Evolutionary conservation across 2,113 vertebrate species (phyloP).

Genomic region (Cryptotis parvus): DNA sequence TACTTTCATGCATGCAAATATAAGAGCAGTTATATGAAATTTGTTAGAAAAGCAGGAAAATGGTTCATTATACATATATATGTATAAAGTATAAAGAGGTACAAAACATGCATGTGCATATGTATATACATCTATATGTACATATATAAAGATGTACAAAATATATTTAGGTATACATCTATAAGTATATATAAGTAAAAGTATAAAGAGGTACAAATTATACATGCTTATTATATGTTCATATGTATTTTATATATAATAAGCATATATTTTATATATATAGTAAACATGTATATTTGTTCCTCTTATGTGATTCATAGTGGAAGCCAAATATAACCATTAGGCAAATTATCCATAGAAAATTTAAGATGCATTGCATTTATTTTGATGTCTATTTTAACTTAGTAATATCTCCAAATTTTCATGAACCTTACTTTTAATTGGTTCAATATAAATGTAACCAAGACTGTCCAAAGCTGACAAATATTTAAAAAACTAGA

Average conservation of each 20-base stretch:
- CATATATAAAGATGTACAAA: too few species aligned
- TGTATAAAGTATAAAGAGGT: too few species aligned
- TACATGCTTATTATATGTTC: too few species aligned
- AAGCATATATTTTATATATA: too few species aligned
- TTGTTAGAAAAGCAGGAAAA: constrained; percentile 73
- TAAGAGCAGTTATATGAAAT: constrained; percentile 67
- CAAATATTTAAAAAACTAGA: constrained; percentile 40
- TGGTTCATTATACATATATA: constrained; percentile 63
- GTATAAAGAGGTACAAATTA: too few species aligned
- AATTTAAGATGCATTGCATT: constrained; percentile 61
- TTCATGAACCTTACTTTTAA: constrained; percentile 2
- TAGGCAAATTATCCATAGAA: background rate
- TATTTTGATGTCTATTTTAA: constrained; percentile 55
- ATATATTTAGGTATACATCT: too few species aligned
- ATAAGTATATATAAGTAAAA: too few species aligned
- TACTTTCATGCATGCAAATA: constrained; percentile 59
- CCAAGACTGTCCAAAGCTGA: background rate
- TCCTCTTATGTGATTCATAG: background rate
- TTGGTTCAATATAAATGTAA: background rate
- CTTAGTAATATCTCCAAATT: background rate
- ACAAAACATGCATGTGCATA: background rate
- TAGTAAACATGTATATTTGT: constrained; percentile 27
- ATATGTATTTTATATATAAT: too few species aligned
- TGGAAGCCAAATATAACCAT: too few species aligned
- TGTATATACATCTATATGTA: too few species aligned